These are phyloP conservation scores for Eupleurogrammus muticus DNA, from an alignment of 2,797 vertebrate species.

Conservation along the genomic window DNA sequence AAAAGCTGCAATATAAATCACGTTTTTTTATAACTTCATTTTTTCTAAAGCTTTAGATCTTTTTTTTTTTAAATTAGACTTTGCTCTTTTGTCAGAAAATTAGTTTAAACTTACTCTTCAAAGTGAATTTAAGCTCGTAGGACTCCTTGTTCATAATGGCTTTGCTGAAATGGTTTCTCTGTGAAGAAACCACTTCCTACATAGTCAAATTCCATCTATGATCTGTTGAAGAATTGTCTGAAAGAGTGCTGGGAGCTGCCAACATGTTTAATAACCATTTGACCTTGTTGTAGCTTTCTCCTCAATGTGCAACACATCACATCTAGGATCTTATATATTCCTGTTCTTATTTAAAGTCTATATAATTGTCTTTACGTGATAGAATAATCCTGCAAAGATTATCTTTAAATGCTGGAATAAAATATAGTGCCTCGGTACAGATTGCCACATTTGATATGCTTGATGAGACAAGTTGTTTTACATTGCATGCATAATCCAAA, in stretches of 20 bases:
- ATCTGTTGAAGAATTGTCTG: background rate
- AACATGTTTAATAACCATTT: background rate
- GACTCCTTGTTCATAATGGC: too few relatives aligned
- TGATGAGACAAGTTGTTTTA: background rate
- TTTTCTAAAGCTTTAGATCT: too few relatives aligned
- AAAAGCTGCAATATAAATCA: too few relatives aligned
- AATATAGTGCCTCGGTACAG: background rate
- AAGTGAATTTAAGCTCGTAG: too few relatives aligned
- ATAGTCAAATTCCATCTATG: background rate
- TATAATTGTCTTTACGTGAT: slow-evolving; percentile 11
- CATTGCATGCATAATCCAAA: background rate
- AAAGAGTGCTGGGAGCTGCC: slow-evolving; percentile 3
- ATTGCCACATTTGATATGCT: background rate
- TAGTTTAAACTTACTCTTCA: too few relatives aligned
- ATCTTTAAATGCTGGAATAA: slow-evolving; percentile 1
- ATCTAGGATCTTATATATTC: background rate
- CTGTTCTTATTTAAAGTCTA: slow-evolving; percentile 18
- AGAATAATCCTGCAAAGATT: background rate
- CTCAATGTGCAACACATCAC: background rate
- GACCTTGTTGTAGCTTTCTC: background rate
- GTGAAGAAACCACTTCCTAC: background rate
- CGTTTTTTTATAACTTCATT: too few relatives aligned
- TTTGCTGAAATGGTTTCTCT: slow-evolving; percentile 1
- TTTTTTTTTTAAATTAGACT: too few relatives aligned
- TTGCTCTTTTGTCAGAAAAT: too few relatives aligned